These are phyloP conservation scores for Entelurus aequoreus DNA, from an alignment of 2,113 vertebrate genomes.

Conservation along the genomic window DNA sequence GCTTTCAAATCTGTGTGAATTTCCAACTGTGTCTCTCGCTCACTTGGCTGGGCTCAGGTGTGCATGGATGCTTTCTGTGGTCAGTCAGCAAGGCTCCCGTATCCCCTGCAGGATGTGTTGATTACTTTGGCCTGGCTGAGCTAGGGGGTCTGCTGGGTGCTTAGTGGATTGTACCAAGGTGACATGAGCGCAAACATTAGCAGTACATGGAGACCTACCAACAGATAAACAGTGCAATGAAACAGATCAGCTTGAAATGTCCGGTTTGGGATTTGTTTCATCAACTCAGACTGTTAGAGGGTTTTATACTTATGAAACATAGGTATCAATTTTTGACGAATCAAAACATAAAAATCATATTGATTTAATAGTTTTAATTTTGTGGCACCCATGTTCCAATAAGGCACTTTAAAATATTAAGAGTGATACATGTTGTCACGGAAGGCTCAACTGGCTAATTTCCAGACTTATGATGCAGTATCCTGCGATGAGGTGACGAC, in stretches of 20 bases:
- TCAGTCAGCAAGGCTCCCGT: conserved; percentile 31
- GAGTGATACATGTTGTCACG: too few relatives aligned
- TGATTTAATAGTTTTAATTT: too few relatives aligned
- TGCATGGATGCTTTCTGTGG: conserved; percentile 33
- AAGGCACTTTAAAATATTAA: too few relatives aligned
- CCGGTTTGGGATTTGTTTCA: background rate
- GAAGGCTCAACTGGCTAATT: too few relatives aligned
- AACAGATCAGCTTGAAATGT: background rate
- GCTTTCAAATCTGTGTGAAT: conserved; percentile 6
- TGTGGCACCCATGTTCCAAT: too few relatives aligned
- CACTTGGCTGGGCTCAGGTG: conserved; percentile 44
- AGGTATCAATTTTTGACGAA: too few relatives aligned
- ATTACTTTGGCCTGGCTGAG: conserved; percentile 63
- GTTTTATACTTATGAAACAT: too few relatives aligned
- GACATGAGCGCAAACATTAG: conserved; percentile 23
- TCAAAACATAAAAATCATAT: too few relatives aligned
- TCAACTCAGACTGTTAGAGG: background rate
- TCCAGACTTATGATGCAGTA: too few relatives aligned
- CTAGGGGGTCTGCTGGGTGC: conserved; percentile 37
- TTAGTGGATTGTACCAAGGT: conserved; percentile 46
- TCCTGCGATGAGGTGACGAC: too few relatives aligned
- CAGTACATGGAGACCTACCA: conserved; percentile 23
- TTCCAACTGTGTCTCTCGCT: conserved; percentile 18
- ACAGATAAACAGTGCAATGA: conserved; percentile 14
- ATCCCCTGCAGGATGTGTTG: conserved; percentile 64